Evolutionary conservation across 2,113 vertebrate species (phyloP).

Genomic region (Telmatochromis sp.): DNA sequence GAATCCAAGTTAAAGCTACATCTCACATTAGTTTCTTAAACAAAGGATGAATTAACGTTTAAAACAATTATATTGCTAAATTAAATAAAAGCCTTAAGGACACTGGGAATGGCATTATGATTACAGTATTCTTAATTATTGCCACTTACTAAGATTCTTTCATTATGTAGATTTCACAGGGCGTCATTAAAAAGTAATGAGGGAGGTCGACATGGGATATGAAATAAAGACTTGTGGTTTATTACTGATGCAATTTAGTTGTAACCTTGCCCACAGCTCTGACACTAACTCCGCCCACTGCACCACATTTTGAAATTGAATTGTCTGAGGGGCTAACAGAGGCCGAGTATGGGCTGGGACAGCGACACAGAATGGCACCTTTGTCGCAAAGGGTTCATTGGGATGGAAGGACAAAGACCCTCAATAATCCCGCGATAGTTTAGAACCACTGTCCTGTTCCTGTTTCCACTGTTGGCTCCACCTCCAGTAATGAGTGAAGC

Average conservation of each 20-base stretch:
- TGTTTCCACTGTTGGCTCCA: neutral
- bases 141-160: neutral
- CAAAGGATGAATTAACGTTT: neutral
- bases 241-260: neutral
- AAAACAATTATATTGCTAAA: neutral
- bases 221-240: neutral
- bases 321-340: neutral
- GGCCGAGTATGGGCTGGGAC: neutral
- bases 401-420: neutral
- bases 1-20: neutral
- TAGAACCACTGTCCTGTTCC: neutral
- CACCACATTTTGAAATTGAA: neutral
- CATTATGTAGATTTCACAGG: neutral
- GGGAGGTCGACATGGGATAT: neutral
- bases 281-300: neutral
- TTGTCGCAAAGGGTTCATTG: neutral
- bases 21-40: neutral
- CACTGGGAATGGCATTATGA: neutral
- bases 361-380: neutral
- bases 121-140: neutral
- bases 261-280: neutral
- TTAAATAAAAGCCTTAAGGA: neutral
- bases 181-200: neutral
- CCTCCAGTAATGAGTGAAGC: neutral
- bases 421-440: accelerated